Evolutionary conservation across 2,797 vertebrate species (phyloP), one percentile per base, ranked within the genome.

Genomic region (Pseudochaenichthys georgianus): DNA sequence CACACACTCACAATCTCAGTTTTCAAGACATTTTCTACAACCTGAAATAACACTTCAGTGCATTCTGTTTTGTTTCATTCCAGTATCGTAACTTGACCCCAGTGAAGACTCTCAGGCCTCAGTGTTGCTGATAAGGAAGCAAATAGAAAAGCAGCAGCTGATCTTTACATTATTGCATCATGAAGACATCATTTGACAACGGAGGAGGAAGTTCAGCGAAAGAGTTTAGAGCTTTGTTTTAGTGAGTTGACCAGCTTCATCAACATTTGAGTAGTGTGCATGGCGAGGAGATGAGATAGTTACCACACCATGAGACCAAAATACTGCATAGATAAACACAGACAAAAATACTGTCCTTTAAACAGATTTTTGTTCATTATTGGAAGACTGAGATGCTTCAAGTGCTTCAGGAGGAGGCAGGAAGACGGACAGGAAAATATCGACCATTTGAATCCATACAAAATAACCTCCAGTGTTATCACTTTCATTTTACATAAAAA

Each of bases 101-200:
- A 54, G 65, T 41, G 3, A 19, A 52, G 55, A 54, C 75, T n/a
- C 31, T 21, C 38, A 3, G 74, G 55, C 23, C 62, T 65, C 57
- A 38, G 58, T 83, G 63, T 70, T 74, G 68, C 74, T 73, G 65
- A 79, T 69, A 47, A 73, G 46, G 47, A 84, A 75, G 70, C 60
- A 53, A 84, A 84, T 94, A 95, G 93, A 95, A 95, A 80, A 96
- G 94, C 95, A 91, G 89, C 91, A 86, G 95, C 93, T 85, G 31
- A 94, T 93, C 96, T 96, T 95, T 96, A 98, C 96, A 97, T 98
- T 98, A 98, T 98, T 98, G 97, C 97, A 96, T 96, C 91, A 91
- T 84, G 89, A 93, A 96, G 93, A 96, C 95, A 82, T 91, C 85
- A 67, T 87, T 41, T 42, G 61, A 95, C 94, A 57, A 47, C 68